phyloP scores from a whole-genome alignment of 2,113 vertebrate genomes.

The Pedetes capensis region DNA sequence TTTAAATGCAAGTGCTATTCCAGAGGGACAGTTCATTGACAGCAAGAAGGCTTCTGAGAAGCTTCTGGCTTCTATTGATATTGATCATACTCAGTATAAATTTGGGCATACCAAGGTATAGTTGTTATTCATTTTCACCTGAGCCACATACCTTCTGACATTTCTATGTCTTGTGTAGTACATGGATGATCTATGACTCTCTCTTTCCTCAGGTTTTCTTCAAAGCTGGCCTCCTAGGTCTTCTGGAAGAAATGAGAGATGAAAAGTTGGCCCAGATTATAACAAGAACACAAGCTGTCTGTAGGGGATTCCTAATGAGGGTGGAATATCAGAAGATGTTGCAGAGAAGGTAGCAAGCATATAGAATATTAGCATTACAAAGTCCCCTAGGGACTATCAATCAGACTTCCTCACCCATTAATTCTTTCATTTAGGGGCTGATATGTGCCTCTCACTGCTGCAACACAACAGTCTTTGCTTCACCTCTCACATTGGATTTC shows the following conservation, averaged over 20 bases:
- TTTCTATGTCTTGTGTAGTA: neutral
- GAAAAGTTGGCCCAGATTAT: constrained; percentile 93
- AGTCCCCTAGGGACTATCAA: neutral
- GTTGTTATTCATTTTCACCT: neutral
- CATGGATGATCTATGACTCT: constrained; percentile 4
- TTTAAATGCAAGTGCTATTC: constrained; percentile 91
- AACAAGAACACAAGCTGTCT: constrained; percentile 93
- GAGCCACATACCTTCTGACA: neutral
- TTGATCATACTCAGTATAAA: constrained; percentile 90
- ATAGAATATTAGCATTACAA: neutral
- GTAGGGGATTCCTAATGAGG: constrained; percentile 91
- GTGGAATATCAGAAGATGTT: constrained; percentile 91
- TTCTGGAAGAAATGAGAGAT: constrained; percentile 94
- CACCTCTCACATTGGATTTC: neutral
- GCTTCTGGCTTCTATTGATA: constrained; percentile 89
- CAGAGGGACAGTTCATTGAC: constrained; percentile 92
- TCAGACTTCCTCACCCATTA: neutral
- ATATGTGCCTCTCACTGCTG: neutral
- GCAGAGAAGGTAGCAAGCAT: constrained; percentile 86
- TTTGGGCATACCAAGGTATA: constrained; percentile 93
- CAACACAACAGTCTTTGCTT: neutral
- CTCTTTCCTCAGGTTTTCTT: constrained; percentile 89
- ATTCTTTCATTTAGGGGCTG: neutral
- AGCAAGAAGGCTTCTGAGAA: constrained; percentile 94
- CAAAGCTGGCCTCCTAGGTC: constrained; percentile 93